Percentiles rank a stretch among this genome's conserved stretches.
Conservation (phyloP, 2,797 vertebrate genomes). For the Botia kubotai region DNA sequence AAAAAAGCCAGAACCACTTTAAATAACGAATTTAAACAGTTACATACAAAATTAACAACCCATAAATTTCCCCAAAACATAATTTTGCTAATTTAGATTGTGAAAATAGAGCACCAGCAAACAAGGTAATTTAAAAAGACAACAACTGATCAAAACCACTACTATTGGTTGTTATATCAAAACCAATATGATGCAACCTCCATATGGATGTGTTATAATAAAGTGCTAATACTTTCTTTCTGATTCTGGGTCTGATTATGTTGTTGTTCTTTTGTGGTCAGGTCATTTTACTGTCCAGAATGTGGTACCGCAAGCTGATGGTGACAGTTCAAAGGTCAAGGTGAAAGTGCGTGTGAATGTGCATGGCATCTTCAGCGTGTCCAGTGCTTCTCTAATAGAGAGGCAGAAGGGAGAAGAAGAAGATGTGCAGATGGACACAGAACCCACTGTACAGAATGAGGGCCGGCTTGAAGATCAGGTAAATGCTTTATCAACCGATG, state of each 20-base stretch:
- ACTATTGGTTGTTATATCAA: neutral
- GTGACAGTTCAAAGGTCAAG: conserved; percentile 93
- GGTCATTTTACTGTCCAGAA: conserved; percentile 91
- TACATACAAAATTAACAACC: neutral
- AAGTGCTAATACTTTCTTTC: neutral
- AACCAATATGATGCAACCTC: neutral
- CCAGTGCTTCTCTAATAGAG: conserved; percentile 90
- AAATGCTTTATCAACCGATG: neutral
- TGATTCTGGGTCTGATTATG: neutral
- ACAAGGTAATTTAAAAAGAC: too few species aligned
- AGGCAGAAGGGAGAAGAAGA: conserved; percentile 86
- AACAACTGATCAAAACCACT: too few species aligned
- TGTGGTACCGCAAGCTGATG: conserved; percentile 88
- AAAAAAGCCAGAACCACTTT: too few species aligned
- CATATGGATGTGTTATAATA: neutral
- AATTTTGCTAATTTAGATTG: too few species aligned
- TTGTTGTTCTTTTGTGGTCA: conserved; percentile 52
- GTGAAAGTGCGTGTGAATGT: conserved; percentile 94
- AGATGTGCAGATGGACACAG: conserved; percentile 85
- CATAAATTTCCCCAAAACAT: conserved; percentile 66
- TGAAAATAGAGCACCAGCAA: too few species aligned
- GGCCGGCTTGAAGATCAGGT: conserved; percentile 81
- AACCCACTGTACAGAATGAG: conserved; percentile 84
- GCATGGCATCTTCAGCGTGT: conserved; percentile 93
- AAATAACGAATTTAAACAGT: too few species aligned